Conservation (phyloP, 2,113 vertebrate genomes). For the Uria lomvia region DNA sequence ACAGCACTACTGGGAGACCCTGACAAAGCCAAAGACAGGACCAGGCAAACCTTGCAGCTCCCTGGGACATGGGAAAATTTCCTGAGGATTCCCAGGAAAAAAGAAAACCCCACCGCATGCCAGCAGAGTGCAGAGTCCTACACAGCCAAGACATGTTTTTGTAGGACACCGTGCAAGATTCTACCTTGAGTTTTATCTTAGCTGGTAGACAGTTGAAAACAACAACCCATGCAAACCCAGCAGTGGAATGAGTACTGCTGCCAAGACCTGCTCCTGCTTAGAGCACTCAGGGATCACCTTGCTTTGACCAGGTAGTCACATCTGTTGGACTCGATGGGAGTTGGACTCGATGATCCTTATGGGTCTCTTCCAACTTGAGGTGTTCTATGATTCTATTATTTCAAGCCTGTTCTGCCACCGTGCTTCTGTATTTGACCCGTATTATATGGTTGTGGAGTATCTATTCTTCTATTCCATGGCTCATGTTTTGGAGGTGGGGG, state of each 20-base stretch:
- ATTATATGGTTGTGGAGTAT: background rate
- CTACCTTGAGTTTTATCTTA: background rate
- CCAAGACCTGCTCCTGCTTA: background rate
- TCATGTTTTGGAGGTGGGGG: background rate
- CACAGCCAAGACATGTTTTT: background rate
- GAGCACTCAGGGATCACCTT: background rate
- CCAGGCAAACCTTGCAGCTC: background rate
- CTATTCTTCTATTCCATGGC: conserved; percentile 8
- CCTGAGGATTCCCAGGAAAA: background rate
- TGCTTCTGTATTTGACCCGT: background rate
- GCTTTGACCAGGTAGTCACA: background rate
- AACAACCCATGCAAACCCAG: background rate
- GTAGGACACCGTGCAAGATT: background rate
- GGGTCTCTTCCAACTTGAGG: background rate
- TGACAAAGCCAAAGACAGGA: background rate
- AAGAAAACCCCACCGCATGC: rapidly evolving
- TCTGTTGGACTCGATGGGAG: background rate
- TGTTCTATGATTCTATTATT: background rate
- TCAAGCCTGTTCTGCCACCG: background rate
- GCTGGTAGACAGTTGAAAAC: background rate
- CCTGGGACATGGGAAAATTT: background rate
- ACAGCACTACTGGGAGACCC: background rate
- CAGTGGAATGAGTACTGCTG: background rate
- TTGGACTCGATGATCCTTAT: rapidly evolving
- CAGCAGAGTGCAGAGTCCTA: background rate